Evolutionary conservation across 2,113 vertebrate genomes (phyloP), one percentile per base, ranked within the genome.

Genomic region (Damaliscus lunatus): DNA sequence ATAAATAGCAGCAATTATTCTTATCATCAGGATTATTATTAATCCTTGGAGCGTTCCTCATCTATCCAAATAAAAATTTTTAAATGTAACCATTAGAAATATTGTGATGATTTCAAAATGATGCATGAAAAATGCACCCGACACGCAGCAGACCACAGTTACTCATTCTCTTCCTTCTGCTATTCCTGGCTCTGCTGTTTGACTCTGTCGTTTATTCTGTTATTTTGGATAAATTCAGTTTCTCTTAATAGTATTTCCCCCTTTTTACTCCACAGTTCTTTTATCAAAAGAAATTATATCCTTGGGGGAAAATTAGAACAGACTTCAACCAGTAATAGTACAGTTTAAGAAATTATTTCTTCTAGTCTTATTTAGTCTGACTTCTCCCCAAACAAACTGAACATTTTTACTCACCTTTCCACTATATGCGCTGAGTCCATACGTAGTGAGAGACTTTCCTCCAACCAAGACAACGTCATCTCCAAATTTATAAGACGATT

Each of bases 401-500:
- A 83, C 27, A 29, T 12, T 29, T 92, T 78, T 60, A 95, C 97
- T 98, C 82, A 99, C 99, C 99, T 99, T 99, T 92, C 99, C 99
- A 46, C 99, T 99, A 98, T 99, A 99, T 25, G 99, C 99, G 77
- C 99, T 99, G 96, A 99, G 99, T 53, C 99, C 99, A 0, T 99
- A 99, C 2, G 99, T 99, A 0, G 99, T 99, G 29, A 99, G 99
- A 62, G 99, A 99, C 95, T 99, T 99, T 43, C 99, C 99, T 93
- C 99, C 99, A 29, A 99, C 99, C 97, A 99, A 98, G 81, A 99
- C 99, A 0, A 99, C 99, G 21, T 99, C 99, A 92, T 99, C 99
- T 33, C 99, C 99, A 59, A 99, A 99, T 82, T 99, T 99, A 98
- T 99, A 99, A 62, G 99, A 99, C 0, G 99, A 99, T 87, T 99